Conservation (phyloP, 2,888 invertebrate species). For the Chelonus formosanus region DNA sequence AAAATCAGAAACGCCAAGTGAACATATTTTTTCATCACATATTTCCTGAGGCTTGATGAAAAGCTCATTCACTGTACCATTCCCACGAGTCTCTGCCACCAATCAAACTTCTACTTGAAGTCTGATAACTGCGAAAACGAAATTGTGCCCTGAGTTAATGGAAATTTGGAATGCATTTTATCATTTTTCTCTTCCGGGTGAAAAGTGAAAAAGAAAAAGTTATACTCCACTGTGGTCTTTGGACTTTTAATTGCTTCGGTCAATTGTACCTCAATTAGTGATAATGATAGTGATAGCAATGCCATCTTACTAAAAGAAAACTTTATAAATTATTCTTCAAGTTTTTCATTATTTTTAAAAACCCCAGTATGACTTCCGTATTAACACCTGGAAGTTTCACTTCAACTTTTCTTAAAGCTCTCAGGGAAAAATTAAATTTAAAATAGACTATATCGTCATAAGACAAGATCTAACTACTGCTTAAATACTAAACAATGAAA, state of each 20-base stretch:
- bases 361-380: not conserved
- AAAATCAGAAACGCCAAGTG: too few species aligned
- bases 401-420: not conserved
- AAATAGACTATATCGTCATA: not conserved
- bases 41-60: not conserved
- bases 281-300: not conserved
- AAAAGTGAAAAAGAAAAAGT: not conserved
- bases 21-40: too few species aligned
- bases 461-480: too few species aligned
- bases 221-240: not conserved
- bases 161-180: not conserved
- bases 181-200: not conserved
- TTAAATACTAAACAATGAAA: too few species aligned
- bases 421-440: slow-evolving; percentile 3
- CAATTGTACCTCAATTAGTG: slow-evolving; percentile 8
- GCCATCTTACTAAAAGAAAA: not conserved
- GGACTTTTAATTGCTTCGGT: not conserved
- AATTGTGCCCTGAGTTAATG: slow-evolving; percentile 3
- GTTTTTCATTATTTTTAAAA: not conserved
- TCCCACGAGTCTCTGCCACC: slow-evolving; percentile 15
- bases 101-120: slow-evolving; percentile 17
- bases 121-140: slow-evolving; percentile 9
- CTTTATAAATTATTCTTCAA: slow-evolving; percentile 1
- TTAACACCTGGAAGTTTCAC: slow-evolving; percentile 8
- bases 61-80: not conserved